Evolutionary conservation across 2,797 vertebrate genomes (phyloP).

Genomic region (Pagetopsis macropterus): DNA sequence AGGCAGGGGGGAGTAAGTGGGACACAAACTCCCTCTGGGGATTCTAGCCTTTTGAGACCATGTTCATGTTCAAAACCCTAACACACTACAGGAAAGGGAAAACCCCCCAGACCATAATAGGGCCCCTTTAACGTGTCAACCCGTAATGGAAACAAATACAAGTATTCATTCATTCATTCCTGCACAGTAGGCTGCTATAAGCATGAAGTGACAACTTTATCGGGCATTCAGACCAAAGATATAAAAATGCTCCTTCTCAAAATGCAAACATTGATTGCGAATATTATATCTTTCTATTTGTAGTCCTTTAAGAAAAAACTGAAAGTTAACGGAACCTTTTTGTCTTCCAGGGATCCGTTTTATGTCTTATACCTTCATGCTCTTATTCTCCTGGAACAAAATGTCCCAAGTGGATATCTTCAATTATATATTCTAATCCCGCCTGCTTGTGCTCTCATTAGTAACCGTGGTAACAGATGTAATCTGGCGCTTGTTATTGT

Average conservation of each 20-base stretch:
- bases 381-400: conserved; percentile 42
- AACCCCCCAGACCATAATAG: too few species aligned
- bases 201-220: neutral
- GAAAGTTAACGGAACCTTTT: neutral
- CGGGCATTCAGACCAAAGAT: neutral
- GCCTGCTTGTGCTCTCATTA: conserved; percentile 50
- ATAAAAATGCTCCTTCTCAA: neutral
- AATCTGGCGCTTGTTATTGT: conserved; percentile 57
- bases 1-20: too few species aligned
- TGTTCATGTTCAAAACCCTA: too few species aligned
- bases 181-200: neutral
- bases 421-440: conserved; percentile 60
- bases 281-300: neutral
- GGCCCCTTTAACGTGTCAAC: neutral
- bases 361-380: conserved; percentile 2
- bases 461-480: conserved; percentile 68
- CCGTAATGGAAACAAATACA: neutral
- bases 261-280: neutral
- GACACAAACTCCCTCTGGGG: too few species aligned
- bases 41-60: too few species aligned
- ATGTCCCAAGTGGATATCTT: conserved; percentile 46
- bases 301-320: neutral
- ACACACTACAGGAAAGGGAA: too few species aligned
- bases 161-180: neutral
- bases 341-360: neutral